Base-by-base conservation (phyloP, 2,888 invertebrate species). In the Agelastica alni region DNA sequence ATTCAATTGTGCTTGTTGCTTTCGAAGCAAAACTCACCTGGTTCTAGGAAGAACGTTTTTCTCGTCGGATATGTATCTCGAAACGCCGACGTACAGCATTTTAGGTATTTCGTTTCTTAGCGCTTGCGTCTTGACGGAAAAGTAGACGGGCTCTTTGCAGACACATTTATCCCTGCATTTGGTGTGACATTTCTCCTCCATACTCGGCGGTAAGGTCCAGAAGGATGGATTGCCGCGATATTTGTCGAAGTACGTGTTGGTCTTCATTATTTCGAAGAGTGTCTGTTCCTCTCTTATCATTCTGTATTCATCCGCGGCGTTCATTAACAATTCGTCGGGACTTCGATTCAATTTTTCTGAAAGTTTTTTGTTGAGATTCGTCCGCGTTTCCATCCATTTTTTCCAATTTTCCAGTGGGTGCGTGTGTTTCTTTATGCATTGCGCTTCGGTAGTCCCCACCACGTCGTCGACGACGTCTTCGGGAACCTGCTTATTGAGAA, bases 191-290 rank as follows among this genome's bases (percentile, higher is more conserved):
- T 54, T 56, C 10, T 58, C 56, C 32, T 49, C 56, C 37, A 74
- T 59, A n/a, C 64, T 54, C 2, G 53, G 30, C 2, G 76, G 75
- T 20, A 71, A 37, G 42, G 62, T 64, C 71, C 71, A 77, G 59
- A 73, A 76, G 2, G 61, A 64, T 12, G 76, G 76, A 56, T 73
- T 72, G 36, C 76, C 76, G 46, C 76, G 63, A 18, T 68, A 69
- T 20, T 68, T 67, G 62, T 75, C 73, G 32, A 70, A 71, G 42
- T 69, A 45, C 3, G 63, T 60, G 13, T 67, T 63, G 39, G 75
- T 72, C 52, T 68, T 70, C 4, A 70, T 61, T 52, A 71, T 69
- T 4, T 70, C 67, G 2, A 74, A 53, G 0, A 70, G 32, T 9
- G 54, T 17, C 45, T 70, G 69, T 17, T 72, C 70, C 61, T 75